Evolutionary conservation across 2,797 vertebrate genomes (phyloP).

Genomic region (Neopelma chrysocephalum): DNA sequence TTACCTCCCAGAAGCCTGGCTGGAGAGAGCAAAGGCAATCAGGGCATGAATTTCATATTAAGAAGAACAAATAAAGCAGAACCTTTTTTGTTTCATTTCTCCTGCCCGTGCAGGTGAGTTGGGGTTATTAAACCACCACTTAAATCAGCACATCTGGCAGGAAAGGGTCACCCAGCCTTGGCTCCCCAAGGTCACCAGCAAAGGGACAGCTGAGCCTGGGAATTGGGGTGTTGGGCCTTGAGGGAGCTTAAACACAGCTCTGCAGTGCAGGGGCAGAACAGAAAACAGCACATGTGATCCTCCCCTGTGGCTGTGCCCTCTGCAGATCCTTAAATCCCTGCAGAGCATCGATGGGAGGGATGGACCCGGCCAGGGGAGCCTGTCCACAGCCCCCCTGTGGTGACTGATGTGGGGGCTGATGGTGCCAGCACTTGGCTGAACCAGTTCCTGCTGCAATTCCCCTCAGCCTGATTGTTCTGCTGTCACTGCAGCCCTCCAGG

Average conservation of each 20-base stretch:
- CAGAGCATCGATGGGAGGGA: accelerated
- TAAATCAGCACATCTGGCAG: background rate
- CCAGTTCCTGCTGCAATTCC: background rate
- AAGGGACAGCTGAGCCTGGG: background rate
- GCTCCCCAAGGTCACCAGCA: background rate
- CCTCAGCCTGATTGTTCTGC: background rate
- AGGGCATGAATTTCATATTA: conserved; percentile 67
- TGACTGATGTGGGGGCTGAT: background rate
- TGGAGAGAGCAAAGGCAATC: conserved; percentile 63
- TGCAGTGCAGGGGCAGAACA: background rate
- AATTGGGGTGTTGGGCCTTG: background rate
- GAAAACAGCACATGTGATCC: background rate
- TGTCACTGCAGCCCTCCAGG: background rate
- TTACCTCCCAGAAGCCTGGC: conserved; percentile 51
- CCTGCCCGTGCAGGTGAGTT: background rate
- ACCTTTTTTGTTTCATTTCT: conserved; percentile 27
- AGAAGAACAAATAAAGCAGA: conserved; percentile 68
- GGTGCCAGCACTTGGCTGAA: background rate
- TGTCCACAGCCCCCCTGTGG: accelerated
- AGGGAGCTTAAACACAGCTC: background rate
- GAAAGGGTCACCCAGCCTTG: background rate
- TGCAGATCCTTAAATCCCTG: background rate
- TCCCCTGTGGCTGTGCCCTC: background rate
- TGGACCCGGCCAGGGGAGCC: background rate
- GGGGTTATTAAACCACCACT: background rate